These are phyloP conservation scores for Ciconia stormi DNA, from an alignment of 2,113 vertebrate genomes.

Conservation along the genomic window DNA sequence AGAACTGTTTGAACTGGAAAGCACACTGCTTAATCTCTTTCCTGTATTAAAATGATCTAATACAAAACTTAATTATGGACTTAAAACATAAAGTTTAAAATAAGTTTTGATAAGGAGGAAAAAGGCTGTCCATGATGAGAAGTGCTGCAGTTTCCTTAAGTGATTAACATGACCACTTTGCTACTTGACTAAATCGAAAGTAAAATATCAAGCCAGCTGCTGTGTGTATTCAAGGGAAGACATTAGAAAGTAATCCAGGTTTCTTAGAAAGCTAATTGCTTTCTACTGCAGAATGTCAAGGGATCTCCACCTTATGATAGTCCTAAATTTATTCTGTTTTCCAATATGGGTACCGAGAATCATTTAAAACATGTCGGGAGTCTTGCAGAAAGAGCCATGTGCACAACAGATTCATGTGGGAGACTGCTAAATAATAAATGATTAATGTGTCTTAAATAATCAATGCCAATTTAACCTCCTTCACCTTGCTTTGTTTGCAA, in stretches of 20 bases:
- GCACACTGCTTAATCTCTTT: background rate
- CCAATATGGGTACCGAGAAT: background rate
- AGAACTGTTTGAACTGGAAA: background rate
- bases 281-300: background rate
- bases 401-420: background rate
- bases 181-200: background rate
- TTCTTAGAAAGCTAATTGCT: background rate
- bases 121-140: background rate
- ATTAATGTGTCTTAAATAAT: constrained; percentile 31
- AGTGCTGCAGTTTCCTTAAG: background rate
- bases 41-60: background rate
- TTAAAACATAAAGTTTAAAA: background rate
- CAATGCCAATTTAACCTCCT: constrained; percentile 34
- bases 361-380: background rate
- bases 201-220: background rate
- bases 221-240: background rate
- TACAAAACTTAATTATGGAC: background rate
- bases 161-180: background rate
- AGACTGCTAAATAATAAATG: constrained; percentile 40
- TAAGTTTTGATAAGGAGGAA: background rate
- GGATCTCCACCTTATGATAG: background rate
- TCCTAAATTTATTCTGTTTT: background rate
- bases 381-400: background rate
- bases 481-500: background rate
- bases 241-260: background rate